These are phyloP conservation scores for Coluber constrictor DNA, from an alignment of 2,797 vertebrate species.

Conservation along the genomic window DNA sequence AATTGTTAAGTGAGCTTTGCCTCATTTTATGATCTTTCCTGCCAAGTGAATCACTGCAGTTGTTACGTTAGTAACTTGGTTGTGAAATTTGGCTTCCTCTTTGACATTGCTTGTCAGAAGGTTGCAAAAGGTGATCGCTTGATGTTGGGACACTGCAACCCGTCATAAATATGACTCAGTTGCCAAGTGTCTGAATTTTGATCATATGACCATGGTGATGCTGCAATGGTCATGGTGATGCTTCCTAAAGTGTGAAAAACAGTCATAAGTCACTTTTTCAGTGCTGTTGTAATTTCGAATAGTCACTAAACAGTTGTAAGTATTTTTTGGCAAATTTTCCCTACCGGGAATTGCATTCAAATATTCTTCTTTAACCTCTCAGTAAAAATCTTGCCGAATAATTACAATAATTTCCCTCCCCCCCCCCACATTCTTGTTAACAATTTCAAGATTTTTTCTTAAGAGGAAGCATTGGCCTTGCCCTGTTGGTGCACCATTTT, in stretches of 20 bases:
- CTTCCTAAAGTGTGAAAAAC: background rate
- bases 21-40: background rate
- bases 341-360: slow-evolving; percentile 53
- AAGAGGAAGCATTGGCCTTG: slow-evolving; percentile 20
- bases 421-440: slow-evolving; percentile 28
- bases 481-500: slow-evolving; percentile 21
- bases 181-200: background rate
- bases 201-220: background rate
- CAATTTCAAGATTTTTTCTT: slow-evolving; percentile 28
- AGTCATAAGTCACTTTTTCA: background rate
- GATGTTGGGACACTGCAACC: background rate
- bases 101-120: background rate
- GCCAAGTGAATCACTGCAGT: background rate
- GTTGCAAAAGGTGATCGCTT: background rate
- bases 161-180: background rate
- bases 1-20: background rate
- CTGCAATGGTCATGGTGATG: background rate
- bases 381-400: slow-evolving; percentile 41
- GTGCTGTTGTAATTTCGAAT: background rate
- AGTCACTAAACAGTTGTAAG: background rate
- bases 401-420: slow-evolving; percentile 51
- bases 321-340: slow-evolving; percentile 58
- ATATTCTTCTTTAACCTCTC: slow-evolving; percentile 39
- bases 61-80: background rate
- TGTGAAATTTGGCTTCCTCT: background rate